Conservation (phyloP, 2,888 invertebrate genomes). For the Sympetrum striolatum region DNA sequence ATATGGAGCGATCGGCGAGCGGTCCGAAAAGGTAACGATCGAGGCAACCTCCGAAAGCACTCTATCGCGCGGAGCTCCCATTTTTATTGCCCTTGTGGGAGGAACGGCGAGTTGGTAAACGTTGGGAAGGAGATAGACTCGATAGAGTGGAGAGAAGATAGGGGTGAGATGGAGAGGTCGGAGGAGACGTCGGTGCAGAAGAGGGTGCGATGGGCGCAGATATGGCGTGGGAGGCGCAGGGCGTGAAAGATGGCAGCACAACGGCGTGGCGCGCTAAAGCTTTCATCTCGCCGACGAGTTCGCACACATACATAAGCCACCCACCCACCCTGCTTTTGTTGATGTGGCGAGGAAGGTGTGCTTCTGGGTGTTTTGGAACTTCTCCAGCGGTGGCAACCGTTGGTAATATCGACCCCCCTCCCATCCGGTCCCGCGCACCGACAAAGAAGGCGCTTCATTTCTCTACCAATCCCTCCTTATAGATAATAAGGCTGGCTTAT, state of each 20-base stretch:
- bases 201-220: neutral
- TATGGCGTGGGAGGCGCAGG: slow-evolving; percentile 1
- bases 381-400: slow-evolving; percentile 6
- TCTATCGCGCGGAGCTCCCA: too few relatives aligned
- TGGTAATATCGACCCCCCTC: slow-evolving; percentile 2
- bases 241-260: slow-evolving; percentile 1
- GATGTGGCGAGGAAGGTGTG: neutral
- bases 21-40: neutral
- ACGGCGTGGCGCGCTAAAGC: neutral
- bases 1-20: too few relatives aligned
- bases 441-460: neutral
- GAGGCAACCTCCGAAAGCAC: neutral
- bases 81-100: too few relatives aligned
- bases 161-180: neutral
- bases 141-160: neutral
- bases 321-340: neutral
- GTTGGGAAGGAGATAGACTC: neutral
- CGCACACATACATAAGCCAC: neutral
- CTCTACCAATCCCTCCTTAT: neutral
- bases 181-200: neutral
- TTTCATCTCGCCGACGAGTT: slow-evolving; percentile 19
- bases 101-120: neutral
- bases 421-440: neutral
- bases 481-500: neutral
- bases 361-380: slow-evolving; percentile 36